phyloP scores from a whole-genome alignment of 2,797 vertebrate species.

The Neoniphon sammara region DNA sequence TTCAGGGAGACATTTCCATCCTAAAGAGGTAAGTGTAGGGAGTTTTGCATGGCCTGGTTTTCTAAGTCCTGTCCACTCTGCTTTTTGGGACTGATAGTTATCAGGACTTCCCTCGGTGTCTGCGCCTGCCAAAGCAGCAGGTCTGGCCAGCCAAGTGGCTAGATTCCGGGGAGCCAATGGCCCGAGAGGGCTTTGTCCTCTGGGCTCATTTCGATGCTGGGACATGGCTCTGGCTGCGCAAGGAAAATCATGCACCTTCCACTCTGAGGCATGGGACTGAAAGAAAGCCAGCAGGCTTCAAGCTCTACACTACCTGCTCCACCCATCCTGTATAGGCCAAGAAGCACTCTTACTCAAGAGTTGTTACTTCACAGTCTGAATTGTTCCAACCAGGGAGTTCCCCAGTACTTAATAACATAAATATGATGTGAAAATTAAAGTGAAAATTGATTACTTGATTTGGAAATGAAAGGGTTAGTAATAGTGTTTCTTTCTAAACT shows the following conservation, averaged over 20 bases:
- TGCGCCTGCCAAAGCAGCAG: constrained; percentile 65
- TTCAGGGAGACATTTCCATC: constrained; percentile 7
- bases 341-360: constrained; percentile 42
- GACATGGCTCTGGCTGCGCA: constrained; percentile 61
- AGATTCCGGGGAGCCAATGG: constrained; percentile 79
- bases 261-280: constrained; percentile 42
- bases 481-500: background rate
- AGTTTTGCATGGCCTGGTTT: constrained; percentile 43
- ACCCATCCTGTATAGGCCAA: constrained; percentile 56
- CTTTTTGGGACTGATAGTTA: constrained; percentile 48
- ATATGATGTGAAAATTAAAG: background rate
- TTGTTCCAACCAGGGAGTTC: constrained; percentile 45
- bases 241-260: constrained; percentile 60
- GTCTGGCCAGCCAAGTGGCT: constrained; percentile 65
- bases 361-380: constrained; percentile 38
- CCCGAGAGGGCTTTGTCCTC: constrained; percentile 77
- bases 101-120: constrained; percentile 60
- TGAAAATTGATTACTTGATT: constrained; percentile 10
- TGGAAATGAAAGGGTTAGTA: constrained; percentile 4
- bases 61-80: constrained; percentile 20
- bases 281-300: constrained; percentile 47
- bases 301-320: constrained; percentile 49
- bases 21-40: constrained; percentile 6
- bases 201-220: constrained; percentile 76
- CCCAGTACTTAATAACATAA: constrained; percentile 30